Evolutionary conservation across 2,797 vertebrate genomes (phyloP).

Genomic region (Schizothorax lantsangensis): DNA sequence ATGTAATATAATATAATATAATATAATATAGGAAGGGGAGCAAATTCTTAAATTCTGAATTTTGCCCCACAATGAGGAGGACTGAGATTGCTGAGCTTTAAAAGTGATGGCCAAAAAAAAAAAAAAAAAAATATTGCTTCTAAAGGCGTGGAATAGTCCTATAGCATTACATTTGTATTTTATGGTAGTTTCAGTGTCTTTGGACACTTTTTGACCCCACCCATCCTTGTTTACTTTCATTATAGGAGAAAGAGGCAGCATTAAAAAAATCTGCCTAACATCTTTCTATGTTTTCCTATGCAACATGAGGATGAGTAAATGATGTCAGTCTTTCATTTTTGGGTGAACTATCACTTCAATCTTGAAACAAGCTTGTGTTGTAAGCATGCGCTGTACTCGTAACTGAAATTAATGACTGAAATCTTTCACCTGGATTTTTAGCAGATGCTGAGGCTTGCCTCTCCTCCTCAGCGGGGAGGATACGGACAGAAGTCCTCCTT

Average conservation of each 20-base stretch:
- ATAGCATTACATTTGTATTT: neutral
- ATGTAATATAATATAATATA: neutral
- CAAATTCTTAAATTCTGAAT: neutral
- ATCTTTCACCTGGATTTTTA: conserved; percentile 90
- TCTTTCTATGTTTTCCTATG: neutral
- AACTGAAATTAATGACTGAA: neutral
- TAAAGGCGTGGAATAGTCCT: neutral
- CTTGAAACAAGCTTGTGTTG: neutral
- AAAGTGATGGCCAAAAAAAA: too few relatives aligned
- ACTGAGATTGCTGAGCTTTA: too few relatives aligned
- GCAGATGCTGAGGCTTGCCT: conserved; percentile 81
- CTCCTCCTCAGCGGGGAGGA: conserved; percentile 81
- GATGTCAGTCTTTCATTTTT: neutral
- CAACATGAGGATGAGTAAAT: neutral
- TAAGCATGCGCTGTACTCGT: neutral
- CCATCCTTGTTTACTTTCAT: neutral
- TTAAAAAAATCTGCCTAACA: neutral
- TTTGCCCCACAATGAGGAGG: too few relatives aligned
- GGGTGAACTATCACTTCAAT: neutral
- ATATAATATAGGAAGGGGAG: neutral
- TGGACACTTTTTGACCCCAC: neutral
- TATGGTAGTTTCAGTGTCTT: neutral
- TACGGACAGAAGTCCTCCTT: conserved; percentile 89
- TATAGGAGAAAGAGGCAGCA: neutral
- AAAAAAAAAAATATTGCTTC: neutral